Base-by-base conservation (phyloP, 2,888 invertebrate genomes). In the Drosophila fungiperda region DNA sequence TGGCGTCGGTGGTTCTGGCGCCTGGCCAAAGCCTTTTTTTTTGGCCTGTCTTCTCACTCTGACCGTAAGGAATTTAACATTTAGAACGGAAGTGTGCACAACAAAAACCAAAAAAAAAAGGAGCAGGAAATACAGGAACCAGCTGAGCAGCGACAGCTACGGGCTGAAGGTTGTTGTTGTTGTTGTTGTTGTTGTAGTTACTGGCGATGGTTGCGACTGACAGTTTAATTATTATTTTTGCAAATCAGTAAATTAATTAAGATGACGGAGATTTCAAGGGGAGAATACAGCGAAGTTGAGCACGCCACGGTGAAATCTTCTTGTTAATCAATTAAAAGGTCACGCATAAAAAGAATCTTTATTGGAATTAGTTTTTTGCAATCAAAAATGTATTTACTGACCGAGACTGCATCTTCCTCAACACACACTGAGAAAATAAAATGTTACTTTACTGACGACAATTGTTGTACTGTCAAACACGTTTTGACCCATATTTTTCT, bases 151-250 rank as follows among this genome's bases (percentile, higher is more conserved):
- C n/a, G n/a, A n/a, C n/a, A n/a, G n/a, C n/a, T n/a, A n/a, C n/a
- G n/a, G n/a, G n/a, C n/a, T n/a, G n/a, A n/a, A n/a, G n/a, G n/a
- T n/a, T n/a, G n/a, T n/a, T n/a, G n/a, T n/a, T n/a, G n/a, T n/a
- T n/a, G n/a, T n/a, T n/a, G n/a, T n/a, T n/a, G n/a, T n/a, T n/a
- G n/a, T n/a, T n/a, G n/a, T n/a, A n/a, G n/a, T n/a, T n/a, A n/a
- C n/a, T n/a, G n/a, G n/a, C n/a, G n/a, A n/a, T 73, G 67, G 36
- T 83, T 87, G 81, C 72, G 55, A 73, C 81, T 81, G 86, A 87
- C 85, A 86, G 78, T 80, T 86, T 85, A 81, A 87, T 85, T 87
- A 83, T 85, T 84, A 82, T 82, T 87, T 84, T 80, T 75, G 72
- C 66, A 82, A 82, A 79, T 82, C 73, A 81, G 74, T 82, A 82